Conservation (phyloP, 1,140 invertebrate species). For the Conus ventricosus region DNA sequence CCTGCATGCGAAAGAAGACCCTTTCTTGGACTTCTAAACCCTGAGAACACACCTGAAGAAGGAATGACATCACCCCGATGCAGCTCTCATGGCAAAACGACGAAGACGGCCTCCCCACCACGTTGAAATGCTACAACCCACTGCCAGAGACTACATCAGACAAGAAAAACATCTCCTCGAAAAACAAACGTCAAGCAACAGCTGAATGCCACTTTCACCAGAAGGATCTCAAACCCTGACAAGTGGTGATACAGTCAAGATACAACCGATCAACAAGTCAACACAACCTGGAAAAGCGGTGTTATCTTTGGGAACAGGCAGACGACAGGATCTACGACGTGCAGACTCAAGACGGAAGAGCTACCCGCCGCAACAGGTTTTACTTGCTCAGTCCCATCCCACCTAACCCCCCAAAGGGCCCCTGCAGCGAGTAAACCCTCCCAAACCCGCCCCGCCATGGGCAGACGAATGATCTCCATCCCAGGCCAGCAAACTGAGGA, state of each 20-base stretch:
- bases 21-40: conserved; percentile 49
- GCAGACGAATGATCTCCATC: not conserved
- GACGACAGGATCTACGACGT: conserved; percentile 29
- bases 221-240: conserved; percentile 25
- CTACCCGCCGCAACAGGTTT: conserved; percentile 1
- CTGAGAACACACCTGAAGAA: conserved; percentile 49
- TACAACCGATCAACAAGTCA: conserved; percentile 22
- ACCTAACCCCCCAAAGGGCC: not conserved
- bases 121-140: conserved; percentile 7
- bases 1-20: conserved; percentile 40
- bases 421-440: not conserved
- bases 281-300: conserved; percentile 29
- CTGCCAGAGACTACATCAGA: conserved; percentile 5
- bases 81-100: conserved; percentile 44
- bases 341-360: not conserved
- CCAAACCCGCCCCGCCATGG: not conserved
- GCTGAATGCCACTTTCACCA: not conserved
- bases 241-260: conserved; percentile 31
- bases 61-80: conserved; percentile 34
- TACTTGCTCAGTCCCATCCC: not conserved
- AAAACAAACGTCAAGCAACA: conserved; percentile 25
- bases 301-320: not conserved
- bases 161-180: not conserved
- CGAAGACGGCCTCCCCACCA: conserved; percentile 41
- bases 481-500: not conserved